phyloP scores from a whole-genome alignment of 1,140 invertebrate species.

The Drosophila simulans region DNA sequence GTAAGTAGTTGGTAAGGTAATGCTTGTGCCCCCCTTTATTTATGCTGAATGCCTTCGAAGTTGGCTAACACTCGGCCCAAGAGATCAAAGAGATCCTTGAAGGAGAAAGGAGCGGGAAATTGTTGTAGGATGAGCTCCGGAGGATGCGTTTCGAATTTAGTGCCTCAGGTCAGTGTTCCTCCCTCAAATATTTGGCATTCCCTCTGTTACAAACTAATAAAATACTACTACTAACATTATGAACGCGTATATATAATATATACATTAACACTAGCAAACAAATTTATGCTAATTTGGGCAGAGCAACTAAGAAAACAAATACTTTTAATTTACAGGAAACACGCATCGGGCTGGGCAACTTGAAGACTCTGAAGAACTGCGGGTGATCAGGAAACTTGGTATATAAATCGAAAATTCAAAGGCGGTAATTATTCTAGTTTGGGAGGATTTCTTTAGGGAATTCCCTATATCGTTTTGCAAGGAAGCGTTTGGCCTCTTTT shows the following conservation, averaged over 20 bases:
- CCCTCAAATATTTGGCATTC: slow-evolving; percentile 44
- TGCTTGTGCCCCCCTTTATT: slow-evolving; percentile 13
- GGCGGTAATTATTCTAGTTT: not conserved
- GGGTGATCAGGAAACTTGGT: slow-evolving; percentile 31
- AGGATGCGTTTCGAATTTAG: slow-evolving; percentile 13
- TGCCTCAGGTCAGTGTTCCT: slow-evolving; percentile 42
- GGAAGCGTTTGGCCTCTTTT: slow-evolving; percentile 81
- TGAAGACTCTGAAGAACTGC: slow-evolving; percentile 27
- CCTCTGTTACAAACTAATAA: slow-evolving; percentile 22
- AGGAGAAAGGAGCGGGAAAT: slow-evolving; percentile 40
- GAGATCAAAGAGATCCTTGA: slow-evolving; percentile 55
- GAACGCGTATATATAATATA: slow-evolving; percentile 16
- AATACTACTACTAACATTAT: slow-evolving; percentile 2
- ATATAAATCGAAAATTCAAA: not conserved
- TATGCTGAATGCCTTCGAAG: slow-evolving; percentile 32
- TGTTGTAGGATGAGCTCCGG: slow-evolving; percentile 36
- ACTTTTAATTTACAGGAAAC: slow-evolving; percentile 73
- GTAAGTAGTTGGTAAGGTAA: slow-evolving; percentile 16
- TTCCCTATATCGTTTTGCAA: slow-evolving; percentile 33
- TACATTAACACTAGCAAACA: slow-evolving; percentile 65
- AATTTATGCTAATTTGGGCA: slow-evolving; percentile 59
- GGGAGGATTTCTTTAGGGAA: not conserved
- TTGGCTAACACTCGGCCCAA: slow-evolving; percentile 43
- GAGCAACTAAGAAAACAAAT: slow-evolving; percentile 64
- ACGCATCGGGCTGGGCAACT: slow-evolving; percentile 17